Conservation (phyloP, 1,140 invertebrate genomes). For the Drosophila subobscura region DNA sequence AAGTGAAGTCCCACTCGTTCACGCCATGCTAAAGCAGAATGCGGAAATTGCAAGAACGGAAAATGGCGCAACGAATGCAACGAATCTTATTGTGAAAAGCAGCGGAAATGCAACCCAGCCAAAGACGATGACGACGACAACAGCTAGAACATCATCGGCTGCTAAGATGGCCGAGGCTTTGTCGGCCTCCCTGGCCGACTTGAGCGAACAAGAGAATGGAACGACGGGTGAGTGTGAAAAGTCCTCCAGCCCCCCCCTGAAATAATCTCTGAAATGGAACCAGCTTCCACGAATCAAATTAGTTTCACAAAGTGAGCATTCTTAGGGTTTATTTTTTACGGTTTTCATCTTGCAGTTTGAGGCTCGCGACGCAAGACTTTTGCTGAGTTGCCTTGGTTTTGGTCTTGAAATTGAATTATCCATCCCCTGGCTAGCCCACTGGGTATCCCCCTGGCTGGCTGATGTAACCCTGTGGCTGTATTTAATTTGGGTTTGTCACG, state of each 20-base stretch:
- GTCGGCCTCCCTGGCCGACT: conserved; percentile 61
- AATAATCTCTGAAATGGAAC: conserved; percentile 25
- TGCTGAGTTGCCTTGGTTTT: conserved; percentile 43
- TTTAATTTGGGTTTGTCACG: conserved; percentile 80
- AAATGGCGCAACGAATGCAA: conserved; percentile 65
- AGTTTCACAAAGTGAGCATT: conserved; percentile 40
- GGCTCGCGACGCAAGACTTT: conserved; percentile 14
- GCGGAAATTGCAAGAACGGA: conserved; percentile 73
- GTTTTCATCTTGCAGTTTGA: conserved; percentile 20
- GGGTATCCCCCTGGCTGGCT: conserved; percentile 28
- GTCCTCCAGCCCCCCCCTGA: not conserved
- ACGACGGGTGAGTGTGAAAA: conserved; percentile 74
- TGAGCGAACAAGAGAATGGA: conserved; percentile 69
- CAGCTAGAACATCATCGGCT: conserved; percentile 16
- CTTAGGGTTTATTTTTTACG: not conserved
- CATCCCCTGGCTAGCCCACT: conserved; percentile 11
- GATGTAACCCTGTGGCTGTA: conserved; percentile 65
- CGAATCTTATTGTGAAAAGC: conserved; percentile 58
- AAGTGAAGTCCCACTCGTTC: conserved; percentile 23
- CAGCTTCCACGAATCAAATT: conserved; percentile 60
- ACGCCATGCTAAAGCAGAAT: conserved; percentile 69
- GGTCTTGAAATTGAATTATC: conserved; percentile 60
- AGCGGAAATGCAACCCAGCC: conserved; percentile 62
- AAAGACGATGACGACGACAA: conserved; percentile 41
- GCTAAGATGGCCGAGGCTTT: conserved; percentile 52